Percentiles rank a stretch among this genome's conserved stretches.
Evolutionary conservation across 2,888 invertebrate genomes (phyloP).

Genomic region (Urechis unicinctus): DNA sequence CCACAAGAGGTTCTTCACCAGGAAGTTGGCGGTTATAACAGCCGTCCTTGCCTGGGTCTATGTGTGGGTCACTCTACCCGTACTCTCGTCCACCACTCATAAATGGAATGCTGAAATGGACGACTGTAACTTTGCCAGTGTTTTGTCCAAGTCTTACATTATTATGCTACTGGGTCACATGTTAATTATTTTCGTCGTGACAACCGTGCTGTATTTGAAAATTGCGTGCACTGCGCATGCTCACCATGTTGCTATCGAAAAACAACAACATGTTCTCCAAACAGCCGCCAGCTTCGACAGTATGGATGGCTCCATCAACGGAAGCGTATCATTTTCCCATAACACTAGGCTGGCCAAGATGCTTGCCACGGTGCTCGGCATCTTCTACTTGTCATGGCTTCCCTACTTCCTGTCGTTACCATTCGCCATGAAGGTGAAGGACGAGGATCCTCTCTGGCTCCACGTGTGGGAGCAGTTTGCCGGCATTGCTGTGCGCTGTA

Average conservation of each 20-base stretch:
- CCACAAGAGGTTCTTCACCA: background rate
- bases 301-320: too few species aligned
- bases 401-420: constrained; percentile 9
- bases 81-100: constrained; percentile 1
- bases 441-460: constrained; percentile 5
- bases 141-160: constrained; percentile 1
- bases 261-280: background rate
- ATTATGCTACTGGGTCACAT: constrained; percentile 1
- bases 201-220: constrained; percentile 1
- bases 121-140: constrained; percentile 7
- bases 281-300: background rate
- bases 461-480: constrained; percentile 7
- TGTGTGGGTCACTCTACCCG: background rate
- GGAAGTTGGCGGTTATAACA: background rate
- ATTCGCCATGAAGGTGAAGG: constrained; percentile 1
- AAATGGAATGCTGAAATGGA: background rate
- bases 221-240: constrained; percentile 2
- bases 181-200: constrained; percentile 4
- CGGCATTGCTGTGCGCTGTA: constrained; percentile 3
- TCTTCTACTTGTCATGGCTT: constrained; percentile 10
- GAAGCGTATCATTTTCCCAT: background rate
- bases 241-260: background rate
- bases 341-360: constrained; percentile 4
- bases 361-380: constrained; percentile 6
- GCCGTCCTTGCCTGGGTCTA: constrained; percentile 5